Conservation (phyloP, 2,113 vertebrate species). For the Gallinago jamesoni region DNA sequence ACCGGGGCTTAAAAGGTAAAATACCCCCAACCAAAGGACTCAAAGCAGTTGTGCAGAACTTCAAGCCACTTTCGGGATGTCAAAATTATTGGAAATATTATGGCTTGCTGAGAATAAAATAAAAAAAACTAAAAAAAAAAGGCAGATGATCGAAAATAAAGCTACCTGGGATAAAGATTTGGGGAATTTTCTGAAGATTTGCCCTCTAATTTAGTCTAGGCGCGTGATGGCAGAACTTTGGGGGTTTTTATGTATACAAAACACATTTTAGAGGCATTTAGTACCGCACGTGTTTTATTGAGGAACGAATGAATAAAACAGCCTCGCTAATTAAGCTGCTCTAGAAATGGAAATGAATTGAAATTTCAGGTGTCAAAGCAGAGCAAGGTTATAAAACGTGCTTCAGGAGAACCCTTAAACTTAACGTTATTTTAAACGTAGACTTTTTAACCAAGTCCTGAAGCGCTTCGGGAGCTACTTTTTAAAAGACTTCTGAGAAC, state of each 20-base stretch:
- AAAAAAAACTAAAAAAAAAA: not conserved
- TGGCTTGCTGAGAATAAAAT: not conserved
- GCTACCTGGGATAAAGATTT: not conserved
- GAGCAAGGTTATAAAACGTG: not conserved
- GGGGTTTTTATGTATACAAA: not conserved
- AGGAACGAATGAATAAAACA: slow-evolving; percentile 23
- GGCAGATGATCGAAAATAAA: not conserved
- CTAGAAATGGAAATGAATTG: not conserved
- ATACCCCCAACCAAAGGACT: not conserved
- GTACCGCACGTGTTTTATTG: slow-evolving; percentile 30
- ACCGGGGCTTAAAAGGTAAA: not conserved
- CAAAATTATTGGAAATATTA: not conserved
- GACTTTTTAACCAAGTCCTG: not conserved
- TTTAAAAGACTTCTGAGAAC: not conserved
- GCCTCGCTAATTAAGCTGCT: not conserved
- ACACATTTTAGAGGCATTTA: slow-evolving; percentile 22
- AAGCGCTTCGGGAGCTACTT: not conserved
- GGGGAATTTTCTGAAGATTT: not conserved
- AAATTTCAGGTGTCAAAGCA: slow-evolving; percentile 12
- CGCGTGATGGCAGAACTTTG: not conserved
- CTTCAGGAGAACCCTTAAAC: not conserved
- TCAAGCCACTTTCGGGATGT: not conserved
- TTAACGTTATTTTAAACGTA: not conserved
- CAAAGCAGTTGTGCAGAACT: not conserved
- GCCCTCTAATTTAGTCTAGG: not conserved